Percentiles rank a stretch among this genome's conserved stretches.
Evolutionary conservation across 1,140 invertebrate species (phyloP).

Genomic region (Meloidogyne hapla): DNA sequence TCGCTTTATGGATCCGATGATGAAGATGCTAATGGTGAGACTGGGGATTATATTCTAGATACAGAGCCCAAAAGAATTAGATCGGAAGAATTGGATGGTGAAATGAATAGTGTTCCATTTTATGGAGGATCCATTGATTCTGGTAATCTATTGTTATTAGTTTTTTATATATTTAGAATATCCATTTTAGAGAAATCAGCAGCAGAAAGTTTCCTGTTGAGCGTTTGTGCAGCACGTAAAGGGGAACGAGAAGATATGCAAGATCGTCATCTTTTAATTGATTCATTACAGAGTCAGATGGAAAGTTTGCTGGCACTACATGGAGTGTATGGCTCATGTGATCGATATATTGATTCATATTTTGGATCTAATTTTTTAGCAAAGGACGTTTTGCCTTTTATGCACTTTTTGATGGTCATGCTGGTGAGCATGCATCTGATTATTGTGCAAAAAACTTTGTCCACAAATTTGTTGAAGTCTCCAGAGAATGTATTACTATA

Average conservation of each 20-base stretch:
- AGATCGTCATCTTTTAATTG: constrained; percentile 44
- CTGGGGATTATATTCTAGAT: not conserved
- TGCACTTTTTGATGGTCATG: constrained; percentile 68
- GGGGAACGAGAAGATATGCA: constrained; percentile 69
- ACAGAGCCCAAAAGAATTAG: not conserved
- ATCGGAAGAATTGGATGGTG: not conserved
- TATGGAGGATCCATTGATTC: not conserved
- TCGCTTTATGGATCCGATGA: constrained; percentile 26
- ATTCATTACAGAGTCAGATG: constrained; percentile 56
- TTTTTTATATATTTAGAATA: not conserved
- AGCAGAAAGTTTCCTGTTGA: not conserved
- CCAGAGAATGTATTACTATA: constrained; percentile 42
- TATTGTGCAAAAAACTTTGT: constrained; percentile 66
- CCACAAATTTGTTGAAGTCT: constrained; percentile 43
- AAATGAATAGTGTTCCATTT: not conserved
- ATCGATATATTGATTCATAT: constrained; percentile 4
- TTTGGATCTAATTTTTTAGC: constrained; percentile 58
- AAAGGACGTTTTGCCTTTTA: constrained; percentile 62
- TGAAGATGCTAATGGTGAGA: not conserved
- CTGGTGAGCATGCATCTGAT: constrained; percentile 66
- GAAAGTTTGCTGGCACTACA: constrained; percentile 18
- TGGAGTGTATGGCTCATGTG: constrained; percentile 26
- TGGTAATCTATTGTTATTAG: not conserved
- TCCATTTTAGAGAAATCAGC: not conserved
- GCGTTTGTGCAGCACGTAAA: constrained; percentile 43